A percentile compares a stretch with the other conserved stretches of the same genome.
Conservation (phyloP, 2,113 vertebrate species). For the Brevimyrus niger region DNA sequence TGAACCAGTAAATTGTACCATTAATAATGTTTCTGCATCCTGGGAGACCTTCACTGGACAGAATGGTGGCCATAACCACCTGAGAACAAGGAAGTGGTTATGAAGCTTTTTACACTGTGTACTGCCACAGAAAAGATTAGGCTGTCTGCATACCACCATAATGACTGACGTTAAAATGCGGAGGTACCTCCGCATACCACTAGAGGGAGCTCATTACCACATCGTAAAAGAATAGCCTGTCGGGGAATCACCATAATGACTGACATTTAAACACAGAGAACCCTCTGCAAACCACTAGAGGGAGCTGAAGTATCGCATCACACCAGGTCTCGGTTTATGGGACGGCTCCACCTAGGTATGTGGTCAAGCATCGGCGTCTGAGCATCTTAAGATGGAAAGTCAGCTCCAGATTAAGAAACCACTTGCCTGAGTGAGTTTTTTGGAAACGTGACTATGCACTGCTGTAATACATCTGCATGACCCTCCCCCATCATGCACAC, state of each 20-base stretch:
- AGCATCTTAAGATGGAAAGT: not conserved
- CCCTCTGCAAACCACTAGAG: not conserved
- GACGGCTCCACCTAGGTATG: not conserved
- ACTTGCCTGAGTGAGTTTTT: not conserved
- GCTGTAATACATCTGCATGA: not conserved
- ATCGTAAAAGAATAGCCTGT: not conserved
- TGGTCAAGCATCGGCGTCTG: not conserved
- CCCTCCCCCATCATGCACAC: not conserved
- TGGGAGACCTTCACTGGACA: not conserved
- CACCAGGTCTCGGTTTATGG: not conserved
- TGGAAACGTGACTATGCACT: not conserved
- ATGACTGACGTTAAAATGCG: not conserved
- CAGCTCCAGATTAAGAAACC: not conserved
- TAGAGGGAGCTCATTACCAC: not conserved
- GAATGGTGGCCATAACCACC: not conserved
- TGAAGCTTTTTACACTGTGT: not conserved
- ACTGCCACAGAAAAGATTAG: not conserved
- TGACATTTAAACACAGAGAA: not conserved
- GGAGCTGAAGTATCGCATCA: not conserved
- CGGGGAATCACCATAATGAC: not conserved
- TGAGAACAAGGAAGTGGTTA: not conserved
- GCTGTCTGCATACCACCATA: not conserved
- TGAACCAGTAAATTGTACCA: not conserved
- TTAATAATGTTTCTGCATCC: not conserved
- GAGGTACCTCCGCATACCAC: not conserved